Evolutionary conservation across 2,113 vertebrate species (phyloP), one percentile per base, ranked within the genome.

Genomic region (Triplophysa rosa): DNA sequence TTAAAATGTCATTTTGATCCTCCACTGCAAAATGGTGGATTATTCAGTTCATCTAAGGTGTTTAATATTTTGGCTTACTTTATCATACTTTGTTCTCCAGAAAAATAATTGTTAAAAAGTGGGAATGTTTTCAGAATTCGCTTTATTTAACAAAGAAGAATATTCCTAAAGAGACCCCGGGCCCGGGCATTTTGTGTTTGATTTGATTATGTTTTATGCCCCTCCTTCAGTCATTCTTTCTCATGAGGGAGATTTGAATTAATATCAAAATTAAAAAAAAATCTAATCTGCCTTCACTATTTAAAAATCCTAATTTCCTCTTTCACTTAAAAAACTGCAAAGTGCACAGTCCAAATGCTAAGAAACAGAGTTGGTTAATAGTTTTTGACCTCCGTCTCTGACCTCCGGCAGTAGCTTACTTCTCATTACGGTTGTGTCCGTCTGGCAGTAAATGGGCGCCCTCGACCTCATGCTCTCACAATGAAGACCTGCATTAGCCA

Each of bases 371-470:
- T 62, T 70, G 4, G 63, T 14, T 11, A 78, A 82, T 67, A 42
- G 37, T 47, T 8, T 67, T 58, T 73, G 76, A 73, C 67, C 76
- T 70, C 19, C 10, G 29, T 61, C 62, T 42, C 26, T 77, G 74
- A 77, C 67, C 45, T 63, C 63, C 58, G 71, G 65, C 59, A 33
- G 40, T 26, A 14, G 26, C 26, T 56, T 71, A 52, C 24, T 13
- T 59, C 78, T 80, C 72, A 59, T 80, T 80, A 71, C 17, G 1
- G 49, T 40, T 21, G 5, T 47, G 58, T 78, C n/a, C 70, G 71
- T 76, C 69, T 68, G 13, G 52, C 68, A 29, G 33, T 73, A 62
- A 52, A 21, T 59, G 66, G 58, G 42, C 59, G 17, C 40, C 65
- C 59, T 72, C 29, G 9, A n/a, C 37, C 74, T 54, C 1, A 23